Base-by-base conservation (phyloP, 2,113 vertebrate species). In the Oryzias woworae region DNA sequence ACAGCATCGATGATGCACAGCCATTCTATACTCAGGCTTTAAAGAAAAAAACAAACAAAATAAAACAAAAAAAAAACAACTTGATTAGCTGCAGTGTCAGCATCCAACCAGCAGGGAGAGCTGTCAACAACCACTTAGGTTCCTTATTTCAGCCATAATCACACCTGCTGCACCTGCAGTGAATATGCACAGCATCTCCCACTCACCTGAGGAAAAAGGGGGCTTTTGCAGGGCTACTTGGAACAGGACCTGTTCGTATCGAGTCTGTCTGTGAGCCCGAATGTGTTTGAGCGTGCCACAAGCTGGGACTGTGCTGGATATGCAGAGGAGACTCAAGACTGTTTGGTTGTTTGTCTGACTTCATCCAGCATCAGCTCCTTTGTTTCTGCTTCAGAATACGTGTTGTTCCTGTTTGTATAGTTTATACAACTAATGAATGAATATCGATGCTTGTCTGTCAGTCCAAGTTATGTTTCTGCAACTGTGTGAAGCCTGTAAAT, bases 21-120 rank as follows among this genome's bases (percentile, higher is more conserved):
- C 75, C 84, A 87, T 86, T 75, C 71, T 75, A 66, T 84, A 85
- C 87, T 88, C 86, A 88, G 89, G 85, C 89, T 85, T 85, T 77
- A 57, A 71, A 56, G 36, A 10, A 36, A 36, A 36, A 36, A 36
- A 12, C 20, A 20, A 20, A 20, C 20, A 20, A 20, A 36, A 12
- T 1, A 36, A 31, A 31, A 31, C 4, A 36, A 36, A 36, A 36
- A 28, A 28, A 64, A 12, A 53, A 72, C 58, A 65, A 70, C 59
- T 72, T 68, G 68, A 76, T 75, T 72, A 77, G 81, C 85, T 82
- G 86, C 79, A 75, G 82, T 71, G 80, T 62, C 69, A 59, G 71
- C 66, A 47, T 77, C 62, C 51, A 42, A 83, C 87, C 85, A 89
- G 85, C 85, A 91, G 86, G 86, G 83, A 36, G 83, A 28, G 85